phyloP scores from a whole-genome alignment of 2,888 invertebrate genomes.

The Cactoblastis cactorum region DNA sequence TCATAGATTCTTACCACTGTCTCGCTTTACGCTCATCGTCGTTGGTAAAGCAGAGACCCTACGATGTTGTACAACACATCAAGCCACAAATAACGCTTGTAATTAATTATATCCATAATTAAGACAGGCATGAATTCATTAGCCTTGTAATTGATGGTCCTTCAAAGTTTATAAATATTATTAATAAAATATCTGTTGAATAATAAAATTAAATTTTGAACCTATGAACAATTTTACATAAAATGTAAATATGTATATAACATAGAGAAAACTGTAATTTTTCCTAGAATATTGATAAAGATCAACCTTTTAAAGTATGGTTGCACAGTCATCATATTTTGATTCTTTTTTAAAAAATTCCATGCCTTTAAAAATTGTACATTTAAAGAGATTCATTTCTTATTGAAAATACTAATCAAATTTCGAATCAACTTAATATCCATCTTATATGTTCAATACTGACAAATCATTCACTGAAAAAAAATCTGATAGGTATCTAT shows the following conservation, averaged over 20 bases:
- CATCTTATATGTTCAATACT: too few species aligned
- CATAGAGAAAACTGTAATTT: background rate
- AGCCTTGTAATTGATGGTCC: constrained; percentile 1
- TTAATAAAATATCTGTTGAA: background rate
- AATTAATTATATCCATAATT: constrained; percentile 2
- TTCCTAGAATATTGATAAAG: too few species aligned
- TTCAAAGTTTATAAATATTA: background rate
- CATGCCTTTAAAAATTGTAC: too few species aligned
- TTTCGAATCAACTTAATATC: too few species aligned
- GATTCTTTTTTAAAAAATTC: too few species aligned
- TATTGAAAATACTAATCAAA: background rate
- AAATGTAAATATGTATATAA: too few species aligned
- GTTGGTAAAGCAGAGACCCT: too few species aligned
- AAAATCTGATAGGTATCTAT: background rate
- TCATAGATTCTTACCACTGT: too few species aligned
- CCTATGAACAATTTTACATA: background rate
- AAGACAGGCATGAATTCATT: constrained; percentile 1
- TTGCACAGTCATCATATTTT: too few species aligned
- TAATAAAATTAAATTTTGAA: background rate
- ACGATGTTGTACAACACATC: background rate
- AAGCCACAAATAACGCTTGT: background rate
- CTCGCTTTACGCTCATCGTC: too few species aligned
- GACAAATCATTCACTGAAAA: background rate
- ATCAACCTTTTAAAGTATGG: too few species aligned
- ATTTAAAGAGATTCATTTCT: too few species aligned